Percentiles rank a stretch among this genome's conserved stretches.
Evolutionary conservation across 2,113 vertebrate genomes (phyloP).

Genomic region (Trematomus loennbergii): DNA sequence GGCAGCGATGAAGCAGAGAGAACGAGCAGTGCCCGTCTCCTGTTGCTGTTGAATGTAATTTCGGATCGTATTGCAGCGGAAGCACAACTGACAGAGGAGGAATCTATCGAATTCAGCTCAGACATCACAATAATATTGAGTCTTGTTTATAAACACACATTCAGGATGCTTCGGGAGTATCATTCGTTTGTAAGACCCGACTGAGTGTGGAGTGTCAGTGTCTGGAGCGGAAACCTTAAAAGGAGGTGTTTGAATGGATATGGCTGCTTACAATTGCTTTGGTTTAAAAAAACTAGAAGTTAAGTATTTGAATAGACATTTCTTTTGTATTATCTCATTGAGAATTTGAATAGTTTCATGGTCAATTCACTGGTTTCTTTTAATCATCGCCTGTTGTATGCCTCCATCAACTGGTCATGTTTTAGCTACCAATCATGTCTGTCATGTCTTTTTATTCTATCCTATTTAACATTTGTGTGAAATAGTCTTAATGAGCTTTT

Average conservation of each 20-base stretch:
- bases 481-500: too few species aligned
- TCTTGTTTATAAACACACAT: constrained; percentile 82
- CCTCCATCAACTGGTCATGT: too few species aligned
- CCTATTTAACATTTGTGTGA: too few species aligned
- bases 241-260: constrained; percentile 37
- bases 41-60: constrained; percentile 79
- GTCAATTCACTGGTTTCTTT: neutral
- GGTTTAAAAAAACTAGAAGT: neutral
- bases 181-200: constrained; percentile 44
- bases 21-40: constrained; percentile 68
- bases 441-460: too few species aligned
- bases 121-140: constrained; percentile 84
- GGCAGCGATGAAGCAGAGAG: constrained; percentile 33
- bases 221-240: constrained; percentile 28
- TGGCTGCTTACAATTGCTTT: neutral
- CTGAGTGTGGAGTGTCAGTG: constrained; percentile 15
- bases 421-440: too few species aligned
- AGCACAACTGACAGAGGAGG: constrained; percentile 75
- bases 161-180: constrained; percentile 71
- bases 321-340: neutral
- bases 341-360: neutral
- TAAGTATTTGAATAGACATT: neutral
- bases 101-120: constrained; percentile 83
- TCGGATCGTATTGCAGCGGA: constrained; percentile 79
- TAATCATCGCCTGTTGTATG: too few species aligned